Evolutionary conservation across 2,797 vertebrate species (phyloP).

Genomic region (Phalanger gymnotis): DNA sequence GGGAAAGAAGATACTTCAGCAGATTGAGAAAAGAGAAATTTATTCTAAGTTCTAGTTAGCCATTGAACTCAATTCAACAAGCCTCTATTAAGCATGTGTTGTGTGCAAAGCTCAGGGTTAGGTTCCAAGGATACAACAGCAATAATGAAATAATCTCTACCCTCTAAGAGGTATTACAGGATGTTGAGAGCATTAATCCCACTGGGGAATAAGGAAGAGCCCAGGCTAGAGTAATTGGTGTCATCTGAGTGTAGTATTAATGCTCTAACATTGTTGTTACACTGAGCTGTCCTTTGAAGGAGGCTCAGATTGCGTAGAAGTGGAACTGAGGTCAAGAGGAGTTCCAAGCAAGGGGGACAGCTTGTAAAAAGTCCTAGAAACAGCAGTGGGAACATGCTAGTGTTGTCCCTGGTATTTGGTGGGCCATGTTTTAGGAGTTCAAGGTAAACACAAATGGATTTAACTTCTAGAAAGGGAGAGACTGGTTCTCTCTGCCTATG

Average conservation of each 20-base stretch:
- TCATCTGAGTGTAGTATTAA: too few species aligned
- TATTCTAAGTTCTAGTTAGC: background rate
- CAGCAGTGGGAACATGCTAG: too few species aligned
- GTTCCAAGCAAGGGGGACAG: background rate
- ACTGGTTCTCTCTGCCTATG: conserved; percentile 16
- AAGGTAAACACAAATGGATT: background rate
- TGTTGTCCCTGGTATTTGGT: background rate
- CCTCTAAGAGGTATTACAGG: background rate
- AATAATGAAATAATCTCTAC: background rate
- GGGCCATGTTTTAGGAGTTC: background rate
- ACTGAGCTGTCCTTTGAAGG: background rate
- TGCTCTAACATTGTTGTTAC: too few species aligned
- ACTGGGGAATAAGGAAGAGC: background rate
- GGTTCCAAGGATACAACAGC: background rate
- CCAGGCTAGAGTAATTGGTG: background rate
- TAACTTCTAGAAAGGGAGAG: background rate
- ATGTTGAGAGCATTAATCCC: too few species aligned
- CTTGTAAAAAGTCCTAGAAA: background rate
- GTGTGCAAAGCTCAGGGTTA: background rate
- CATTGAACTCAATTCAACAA: background rate
- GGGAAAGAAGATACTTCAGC: background rate
- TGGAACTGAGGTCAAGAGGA: background rate
- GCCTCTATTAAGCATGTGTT: background rate
- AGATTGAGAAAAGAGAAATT: background rate
- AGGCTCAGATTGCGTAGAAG: background rate